Evolutionary conservation across 1,140 invertebrate genomes (phyloP), one percentile per base, ranked within the genome.

Genomic region (Bombus balteatus): DNA sequence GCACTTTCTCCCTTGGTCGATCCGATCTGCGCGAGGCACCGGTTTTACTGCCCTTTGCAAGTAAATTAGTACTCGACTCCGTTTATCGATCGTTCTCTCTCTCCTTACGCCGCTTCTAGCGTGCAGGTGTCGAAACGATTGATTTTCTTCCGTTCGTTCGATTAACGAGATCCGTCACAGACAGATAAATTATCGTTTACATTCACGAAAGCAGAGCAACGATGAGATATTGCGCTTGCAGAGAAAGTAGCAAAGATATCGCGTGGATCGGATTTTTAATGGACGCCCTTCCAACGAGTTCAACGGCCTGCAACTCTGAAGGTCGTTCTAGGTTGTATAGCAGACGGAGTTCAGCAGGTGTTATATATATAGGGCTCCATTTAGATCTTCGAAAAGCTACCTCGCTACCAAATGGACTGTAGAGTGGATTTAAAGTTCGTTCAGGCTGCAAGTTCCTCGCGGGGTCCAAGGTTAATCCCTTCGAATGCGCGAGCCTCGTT

Each of bases 11-110:
- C 41, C 41, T 8, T 66, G 39, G 2, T 28, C 83, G 53, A 80
- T 85, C 73, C 76, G 83, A 85, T 80, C 83, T 65, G 32, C 13
- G 34, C 73, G 25, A 76, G 81, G 32, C 43, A 85, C 83, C 68
- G 83, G 68, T 84, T 76, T 70, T 79, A 65, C 68, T 53, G 68
- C 68, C 83, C 68, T 80, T 85, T 80, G 76, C 77, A 80, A 85
- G 83, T 85, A 85, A 80, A 85, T 85, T 85, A 85, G 76, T 80
- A 76, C 76, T 37, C 73, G 34, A 25, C 34, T 43, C 68, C 28
- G 76, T 59, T 47, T 59, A 85, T 85, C 83, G 76, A 85, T 85
- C 82, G 53, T 18, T 32, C 25, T 37, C 65, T 37, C 34, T 43
- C 37, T 41, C 22, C 34, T 25, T 37, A 12, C 8, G 25, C 3